A percentile compares a stretch with the other conserved stretches of the same genome.
Evolutionary conservation across 2,113 vertebrate species (phyloP).

Genomic region (Diphyllodes magnificus): DNA sequence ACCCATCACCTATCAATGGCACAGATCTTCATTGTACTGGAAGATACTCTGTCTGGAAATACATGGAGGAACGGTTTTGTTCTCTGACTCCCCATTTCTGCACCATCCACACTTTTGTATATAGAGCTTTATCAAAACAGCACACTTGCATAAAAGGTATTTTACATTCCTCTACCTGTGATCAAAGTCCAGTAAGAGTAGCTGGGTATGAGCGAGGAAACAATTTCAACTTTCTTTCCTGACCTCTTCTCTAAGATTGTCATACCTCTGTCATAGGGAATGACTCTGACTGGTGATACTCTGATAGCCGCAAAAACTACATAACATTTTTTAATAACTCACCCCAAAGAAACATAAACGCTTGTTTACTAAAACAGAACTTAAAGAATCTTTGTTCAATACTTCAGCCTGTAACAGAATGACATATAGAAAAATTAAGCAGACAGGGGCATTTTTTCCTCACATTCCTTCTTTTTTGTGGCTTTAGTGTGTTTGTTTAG

Average conservation of each 20-base stretch:
- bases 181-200: neutral
- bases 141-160: neutral
- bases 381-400: neutral
- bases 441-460: neutral
- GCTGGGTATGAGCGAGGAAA: neutral
- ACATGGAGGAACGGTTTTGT: accelerated
- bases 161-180: neutral
- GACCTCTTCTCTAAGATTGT: neutral
- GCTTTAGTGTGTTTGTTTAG: neutral
- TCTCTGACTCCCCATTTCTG: neutral
- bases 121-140: neutral
- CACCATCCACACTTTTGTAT: neutral
- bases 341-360: neutral
- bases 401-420: neutral
- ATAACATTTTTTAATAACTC: neutral
- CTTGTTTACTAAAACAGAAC: neutral
- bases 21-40: neutral
- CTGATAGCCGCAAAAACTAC: neutral
- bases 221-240: neutral
- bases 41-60: neutral
- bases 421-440: neutral
- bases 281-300: neutral
- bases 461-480: neutral
- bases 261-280: neutral
- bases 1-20: neutral